Evolutionary conservation across 2,797 vertebrate genomes (phyloP), one percentile per base, ranked within the genome.

Genomic region (Esox masquinongy): DNA sequence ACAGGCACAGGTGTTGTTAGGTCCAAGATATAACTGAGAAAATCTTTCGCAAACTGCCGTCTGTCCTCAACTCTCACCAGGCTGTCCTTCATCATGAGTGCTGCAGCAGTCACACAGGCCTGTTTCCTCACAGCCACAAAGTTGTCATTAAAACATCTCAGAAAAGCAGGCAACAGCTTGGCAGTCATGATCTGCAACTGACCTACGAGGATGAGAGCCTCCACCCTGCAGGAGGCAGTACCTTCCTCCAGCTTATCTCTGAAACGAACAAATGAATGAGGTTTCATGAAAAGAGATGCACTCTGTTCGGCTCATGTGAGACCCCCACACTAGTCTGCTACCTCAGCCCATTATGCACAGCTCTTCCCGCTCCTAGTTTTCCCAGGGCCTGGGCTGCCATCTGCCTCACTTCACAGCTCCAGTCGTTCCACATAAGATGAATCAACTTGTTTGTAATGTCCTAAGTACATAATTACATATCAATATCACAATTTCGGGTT

Each of bases 371-470:
- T 17, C 77, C 85, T 85, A 93, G 85, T 51, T 84, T 88, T 39
- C 91, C 92, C 74, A 95, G 80, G 19, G 90, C 76, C 19, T 80
- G 82, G 49, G 90, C 91, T 75, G 93, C 93, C 73, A 89, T 88
- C 68, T 87, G 85, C 17, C 91, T 89, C 12, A 94, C 92, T 49
- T 84, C 73, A 77, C 73, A 76, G 70, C 84, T 91, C 93, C 93
- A 95, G 81, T 95, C 94, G 24, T 87, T 90, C 92, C 93, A 95
- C 92, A 93, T 94, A 63, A 95, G 74, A 73, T 93, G 80, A 43
- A 89, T 90, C 77, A 95, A 73, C 72, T 94, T 95, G 68, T 84
- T 88, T 50, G 84, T 89, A 74, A 94, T 77, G 75, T 94, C 93
- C 94, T 95, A 73, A 50, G 43, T 49, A 15, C 22, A 24, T 50